Conservation (phyloP, 2,888 invertebrate species). For the Ctenicera cuprea region DNA sequence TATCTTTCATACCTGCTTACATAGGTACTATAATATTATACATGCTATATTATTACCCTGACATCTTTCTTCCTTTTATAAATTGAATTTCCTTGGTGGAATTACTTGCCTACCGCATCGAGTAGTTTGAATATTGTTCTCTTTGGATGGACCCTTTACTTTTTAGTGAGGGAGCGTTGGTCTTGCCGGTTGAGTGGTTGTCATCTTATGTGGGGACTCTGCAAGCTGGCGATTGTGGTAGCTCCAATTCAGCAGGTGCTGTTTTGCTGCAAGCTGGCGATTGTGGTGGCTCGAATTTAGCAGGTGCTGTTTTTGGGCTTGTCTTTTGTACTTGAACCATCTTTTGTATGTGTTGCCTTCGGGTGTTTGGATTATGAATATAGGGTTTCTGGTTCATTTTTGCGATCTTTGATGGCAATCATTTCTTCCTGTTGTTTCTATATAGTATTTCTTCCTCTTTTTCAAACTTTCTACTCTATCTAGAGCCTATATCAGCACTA, state of each 20-base stretch:
- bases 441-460: no score
- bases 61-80: not conserved
- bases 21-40: no score
- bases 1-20: no score
- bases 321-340: not conserved
- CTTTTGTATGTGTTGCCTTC: not conserved
- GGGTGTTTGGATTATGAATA: no score
- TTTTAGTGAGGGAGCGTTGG: not conserved
- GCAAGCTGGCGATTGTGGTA: not conserved
- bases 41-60: not conserved
- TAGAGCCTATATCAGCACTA: no score
- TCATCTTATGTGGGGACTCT: not conserved
- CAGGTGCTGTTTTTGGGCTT: not conserved
- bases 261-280: not conserved
- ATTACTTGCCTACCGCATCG: not conserved
- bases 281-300: not conserved
- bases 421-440: not conserved
- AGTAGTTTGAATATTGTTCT: conserved; percentile 1
- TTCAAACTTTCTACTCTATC: no score
- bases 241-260: not conserved
- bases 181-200: not conserved
- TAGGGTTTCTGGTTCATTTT: no score
- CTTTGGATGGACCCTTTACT: not conserved
- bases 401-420: not conserved
- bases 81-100: not conserved